phyloP scores from a whole-genome alignment of 2,113 vertebrate genomes.

The Anser brachyrhynchus region DNA sequence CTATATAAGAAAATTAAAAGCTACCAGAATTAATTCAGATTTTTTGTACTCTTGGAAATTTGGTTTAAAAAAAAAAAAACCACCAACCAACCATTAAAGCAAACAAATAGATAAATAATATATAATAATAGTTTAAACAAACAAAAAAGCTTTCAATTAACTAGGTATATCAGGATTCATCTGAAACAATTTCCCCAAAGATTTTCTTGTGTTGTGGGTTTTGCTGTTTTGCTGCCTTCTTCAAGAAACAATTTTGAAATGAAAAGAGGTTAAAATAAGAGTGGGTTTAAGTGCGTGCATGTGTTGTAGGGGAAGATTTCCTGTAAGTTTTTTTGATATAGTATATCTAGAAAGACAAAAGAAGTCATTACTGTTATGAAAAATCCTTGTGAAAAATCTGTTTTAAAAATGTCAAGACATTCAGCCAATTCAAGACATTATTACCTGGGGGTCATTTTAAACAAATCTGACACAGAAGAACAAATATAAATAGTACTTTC shows the following conservation, averaged over 20 bases:
- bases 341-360: background rate
- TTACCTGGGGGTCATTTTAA: background rate
- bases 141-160: background rate
- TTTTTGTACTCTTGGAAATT: background rate
- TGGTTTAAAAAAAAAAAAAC: background rate
- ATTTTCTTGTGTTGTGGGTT: background rate
- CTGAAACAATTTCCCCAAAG: background rate
- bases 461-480: background rate
- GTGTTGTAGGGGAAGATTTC: background rate
- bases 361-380: background rate
- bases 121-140: background rate
- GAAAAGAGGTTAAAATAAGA: constrained; percentile 18
- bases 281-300: background rate
- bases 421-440: background rate
- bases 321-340: background rate
- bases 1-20: background rate
- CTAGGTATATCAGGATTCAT: background rate
- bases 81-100: background rate
- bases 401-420: background rate
- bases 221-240: constrained; percentile 7
- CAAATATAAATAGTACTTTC: background rate
- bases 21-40: fast-evolving
- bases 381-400: background rate
- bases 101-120: constrained; percentile 37
- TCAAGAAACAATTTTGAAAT: constrained; percentile 23